A percentile compares a stretch with the other conserved stretches of the same genome.
phyloP scores from a whole-genome alignment of 2,797 vertebrate species.

The Pipistrellus pipistrellus region DNA sequence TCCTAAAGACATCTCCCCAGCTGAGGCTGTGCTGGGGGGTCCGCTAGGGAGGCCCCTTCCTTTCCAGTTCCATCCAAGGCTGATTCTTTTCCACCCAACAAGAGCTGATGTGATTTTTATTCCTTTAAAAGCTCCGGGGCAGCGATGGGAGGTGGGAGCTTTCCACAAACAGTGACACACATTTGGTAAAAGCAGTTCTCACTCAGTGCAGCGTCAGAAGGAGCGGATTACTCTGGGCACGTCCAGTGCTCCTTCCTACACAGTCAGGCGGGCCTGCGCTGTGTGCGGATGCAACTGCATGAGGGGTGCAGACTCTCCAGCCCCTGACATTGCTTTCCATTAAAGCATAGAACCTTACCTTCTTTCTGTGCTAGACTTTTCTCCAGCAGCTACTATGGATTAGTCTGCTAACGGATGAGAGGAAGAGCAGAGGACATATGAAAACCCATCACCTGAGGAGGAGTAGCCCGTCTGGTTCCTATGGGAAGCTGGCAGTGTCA shows the following conservation, averaged over 20 bases:
- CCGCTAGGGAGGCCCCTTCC: neutral
- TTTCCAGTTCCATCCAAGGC: slow-evolving; percentile 3
- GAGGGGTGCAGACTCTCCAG: too few species aligned
- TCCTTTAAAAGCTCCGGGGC: slow-evolving; percentile 3
- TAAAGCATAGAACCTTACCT: neutral
- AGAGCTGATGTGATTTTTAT: slow-evolving; percentile 26
- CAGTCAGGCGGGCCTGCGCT: neutral
- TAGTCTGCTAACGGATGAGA: neutral
- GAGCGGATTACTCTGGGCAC: neutral
- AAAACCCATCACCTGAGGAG: neutral
- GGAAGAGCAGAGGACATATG: neutral
- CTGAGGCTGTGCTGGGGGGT: neutral
- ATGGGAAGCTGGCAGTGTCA: neutral
- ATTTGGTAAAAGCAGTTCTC: slow-evolving; percentile 77
- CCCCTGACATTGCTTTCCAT: too few species aligned
- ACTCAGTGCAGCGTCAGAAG: slow-evolving; percentile 52
- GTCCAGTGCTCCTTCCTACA: slow-evolving; percentile 4
- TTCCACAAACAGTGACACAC: slow-evolving; percentile 75
- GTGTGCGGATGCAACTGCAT: too few species aligned
- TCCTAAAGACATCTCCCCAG: neutral
- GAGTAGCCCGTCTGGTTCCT: neutral
- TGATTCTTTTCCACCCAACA: neutral
- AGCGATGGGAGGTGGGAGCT: slow-evolving; percentile 16
- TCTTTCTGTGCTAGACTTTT: neutral
- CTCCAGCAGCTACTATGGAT: neutral